Conservation (phyloP, 1,140 invertebrate genomes). For the Antheraea pernyi region DNA sequence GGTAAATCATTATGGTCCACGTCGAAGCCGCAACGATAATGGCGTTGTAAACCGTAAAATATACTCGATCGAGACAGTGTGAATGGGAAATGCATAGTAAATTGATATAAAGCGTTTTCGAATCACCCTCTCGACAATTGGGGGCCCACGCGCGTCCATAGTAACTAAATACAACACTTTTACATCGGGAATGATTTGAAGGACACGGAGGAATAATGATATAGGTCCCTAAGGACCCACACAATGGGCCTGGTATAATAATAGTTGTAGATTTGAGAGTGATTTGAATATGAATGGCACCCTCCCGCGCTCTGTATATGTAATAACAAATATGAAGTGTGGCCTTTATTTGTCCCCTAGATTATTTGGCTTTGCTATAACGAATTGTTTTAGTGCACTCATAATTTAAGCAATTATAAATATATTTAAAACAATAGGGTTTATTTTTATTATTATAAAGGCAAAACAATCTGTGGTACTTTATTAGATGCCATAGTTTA, state of each 20-base stretch:
- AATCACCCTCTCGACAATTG: slow-evolving; percentile 57
- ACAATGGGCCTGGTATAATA: slow-evolving; percentile 73
- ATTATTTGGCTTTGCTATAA: slow-evolving; percentile 70
- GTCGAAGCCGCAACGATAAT: slow-evolving; percentile 8
- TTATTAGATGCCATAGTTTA: neutral
- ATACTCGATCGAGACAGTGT: slow-evolving; percentile 39
- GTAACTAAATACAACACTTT: slow-evolving; percentile 40
- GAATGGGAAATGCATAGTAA: slow-evolving; percentile 63
- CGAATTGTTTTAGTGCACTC: slow-evolving; percentile 54
- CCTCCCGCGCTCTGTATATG: slow-evolving; percentile 63
- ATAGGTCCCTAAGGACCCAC: slow-evolving; percentile 70
- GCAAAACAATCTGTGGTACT: neutral
- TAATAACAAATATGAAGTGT: slow-evolving; percentile 78
- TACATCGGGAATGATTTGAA: slow-evolving; percentile 52
- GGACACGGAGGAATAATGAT: slow-evolving; percentile 68
- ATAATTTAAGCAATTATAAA: slow-evolving; percentile 36
- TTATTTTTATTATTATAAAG: neutral
- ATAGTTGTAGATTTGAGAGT: slow-evolving; percentile 77
- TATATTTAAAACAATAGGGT: neutral
- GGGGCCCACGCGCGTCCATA: slow-evolving; percentile 47
- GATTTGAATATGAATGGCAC: slow-evolving; percentile 76
- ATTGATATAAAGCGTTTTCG: slow-evolving; percentile 70
- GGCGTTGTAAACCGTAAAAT: slow-evolving; percentile 36
- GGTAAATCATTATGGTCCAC: slow-evolving; percentile 38
- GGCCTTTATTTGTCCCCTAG: slow-evolving; percentile 62